A percentile compares a stretch with the other conserved stretches of the same genome.
Conservation (phyloP, 2,113 vertebrate species). For the Ceratotherium simum region DNA sequence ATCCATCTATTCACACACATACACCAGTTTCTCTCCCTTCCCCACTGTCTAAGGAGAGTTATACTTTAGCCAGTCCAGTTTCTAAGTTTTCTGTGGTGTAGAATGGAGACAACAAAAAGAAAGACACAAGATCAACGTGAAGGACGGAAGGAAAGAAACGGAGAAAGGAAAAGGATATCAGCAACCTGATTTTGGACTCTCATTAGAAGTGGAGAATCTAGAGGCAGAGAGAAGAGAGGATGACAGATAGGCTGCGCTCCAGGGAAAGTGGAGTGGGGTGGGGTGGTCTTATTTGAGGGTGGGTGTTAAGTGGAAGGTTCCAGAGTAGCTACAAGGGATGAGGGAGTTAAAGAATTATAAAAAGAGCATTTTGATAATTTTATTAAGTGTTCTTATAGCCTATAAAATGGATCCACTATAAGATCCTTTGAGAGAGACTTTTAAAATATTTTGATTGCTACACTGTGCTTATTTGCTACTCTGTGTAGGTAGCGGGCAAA, state of each 20-base stretch:
- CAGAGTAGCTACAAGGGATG: not conserved
- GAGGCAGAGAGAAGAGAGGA: not conserved
- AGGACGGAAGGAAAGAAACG: not conserved
- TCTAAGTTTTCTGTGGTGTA: not conserved
- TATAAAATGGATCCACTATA: not conserved
- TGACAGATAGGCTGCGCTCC: not conserved
- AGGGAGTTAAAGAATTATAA: not conserved
- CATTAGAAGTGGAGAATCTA: not conserved
- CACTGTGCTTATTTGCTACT: not conserved
- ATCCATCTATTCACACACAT: not conserved
- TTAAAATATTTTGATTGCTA: not conserved
- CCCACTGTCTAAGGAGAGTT: not conserved
- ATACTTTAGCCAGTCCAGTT: not conserved
- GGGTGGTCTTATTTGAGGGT: not conserved
- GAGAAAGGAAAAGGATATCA: not conserved
- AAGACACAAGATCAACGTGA: not conserved
- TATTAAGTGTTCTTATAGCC: not conserved
- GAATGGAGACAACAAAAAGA: not conserved
- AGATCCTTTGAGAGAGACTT: not conserved
- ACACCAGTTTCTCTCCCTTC: not conserved
- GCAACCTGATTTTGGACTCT: not conserved
- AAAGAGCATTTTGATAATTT: not conserved
- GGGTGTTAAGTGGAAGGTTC: not conserved
- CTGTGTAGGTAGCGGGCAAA: not conserved
- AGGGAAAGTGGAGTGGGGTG: not conserved